These are phyloP conservation scores for Amia ocellicauda DNA, from an alignment of 2,113 vertebrate genomes.

Conservation along the genomic window DNA sequence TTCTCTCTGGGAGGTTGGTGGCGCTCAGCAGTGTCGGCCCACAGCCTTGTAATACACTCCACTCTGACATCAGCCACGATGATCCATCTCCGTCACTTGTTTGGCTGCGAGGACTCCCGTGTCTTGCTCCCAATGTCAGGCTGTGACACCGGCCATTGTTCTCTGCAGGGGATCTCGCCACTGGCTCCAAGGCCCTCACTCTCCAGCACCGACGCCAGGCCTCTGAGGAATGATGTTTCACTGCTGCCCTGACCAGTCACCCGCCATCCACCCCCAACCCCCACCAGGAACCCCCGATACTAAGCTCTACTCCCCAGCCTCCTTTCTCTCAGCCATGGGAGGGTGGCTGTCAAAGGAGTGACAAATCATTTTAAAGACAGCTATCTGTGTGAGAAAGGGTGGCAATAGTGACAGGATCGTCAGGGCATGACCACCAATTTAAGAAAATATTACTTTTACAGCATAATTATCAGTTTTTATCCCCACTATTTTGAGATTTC, in stretches of 20 bases:
- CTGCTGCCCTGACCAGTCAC: background rate
- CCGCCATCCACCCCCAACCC: slow-evolving; percentile 14
- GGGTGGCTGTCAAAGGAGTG: slow-evolving; percentile 24
- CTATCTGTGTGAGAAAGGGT: slow-evolving; percentile 14
- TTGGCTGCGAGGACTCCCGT: slow-evolving; percentile 23
- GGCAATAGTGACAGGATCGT: background rate
- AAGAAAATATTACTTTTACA: background rate
- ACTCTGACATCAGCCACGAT: slow-evolving; percentile 43
- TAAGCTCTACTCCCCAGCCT: slow-evolving; percentile 20
- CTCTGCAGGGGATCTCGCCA: slow-evolving; percentile 24
- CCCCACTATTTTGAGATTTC: no score
- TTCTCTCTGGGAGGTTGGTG: slow-evolving; percentile 50
- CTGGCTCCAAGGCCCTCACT: slow-evolving; percentile 24
- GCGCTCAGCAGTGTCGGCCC: slow-evolving; percentile 41
- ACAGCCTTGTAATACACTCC: slow-evolving; percentile 33
- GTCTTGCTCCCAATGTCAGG: slow-evolving; percentile 39
- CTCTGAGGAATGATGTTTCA: slow-evolving; percentile 22
- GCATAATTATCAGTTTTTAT: no score
- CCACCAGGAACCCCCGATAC: no score
- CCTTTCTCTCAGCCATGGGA: slow-evolving; percentile 18
- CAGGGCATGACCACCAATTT: background rate
- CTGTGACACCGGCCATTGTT: slow-evolving; percentile 33
- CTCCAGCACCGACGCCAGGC: slow-evolving; percentile 7
- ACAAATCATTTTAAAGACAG: slow-evolving; percentile 32
- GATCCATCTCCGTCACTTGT: slow-evolving; percentile 33